Conservation (phyloP, 2,888 invertebrate genomes). For the Drosophila kanekoi region DNA sequence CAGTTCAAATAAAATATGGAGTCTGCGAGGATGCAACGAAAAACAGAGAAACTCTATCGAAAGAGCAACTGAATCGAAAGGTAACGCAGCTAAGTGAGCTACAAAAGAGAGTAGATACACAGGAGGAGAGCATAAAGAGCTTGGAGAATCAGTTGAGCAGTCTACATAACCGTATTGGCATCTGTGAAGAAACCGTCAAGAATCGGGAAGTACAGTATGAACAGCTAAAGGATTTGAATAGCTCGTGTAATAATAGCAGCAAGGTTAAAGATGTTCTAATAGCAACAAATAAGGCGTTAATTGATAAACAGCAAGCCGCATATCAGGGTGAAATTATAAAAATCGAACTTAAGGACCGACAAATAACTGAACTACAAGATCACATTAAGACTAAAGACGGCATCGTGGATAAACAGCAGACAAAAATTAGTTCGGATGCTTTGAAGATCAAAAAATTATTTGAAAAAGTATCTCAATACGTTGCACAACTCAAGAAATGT, state of each 20-base stretch:
- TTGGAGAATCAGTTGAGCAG: conserved; percentile 2
- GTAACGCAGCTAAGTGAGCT: conserved; percentile 22
- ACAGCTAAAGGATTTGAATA: conserved; percentile 33
- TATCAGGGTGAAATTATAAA: conserved; percentile 15
- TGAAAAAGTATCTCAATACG: neutral
- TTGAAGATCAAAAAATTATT: conserved; percentile 4
- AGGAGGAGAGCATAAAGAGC: conserved; percentile 4
- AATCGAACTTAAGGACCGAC: conserved; percentile 26
- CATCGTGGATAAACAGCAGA: neutral
- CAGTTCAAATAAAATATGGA: conserved; percentile 20
- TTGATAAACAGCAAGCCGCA: conserved; percentile 16
- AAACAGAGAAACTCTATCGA: conserved; percentile 11
- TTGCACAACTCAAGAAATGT: conserved; percentile 16
- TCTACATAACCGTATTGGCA: conserved; percentile 6
- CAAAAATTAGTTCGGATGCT: neutral
- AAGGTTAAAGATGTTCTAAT: conserved; percentile 33
- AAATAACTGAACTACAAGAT: conserved; percentile 20
- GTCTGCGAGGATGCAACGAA: conserved; percentile 35
- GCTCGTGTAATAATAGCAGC: conserved; percentile 29
- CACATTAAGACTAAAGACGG: conserved; percentile 1
- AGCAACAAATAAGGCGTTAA: conserved; percentile 30
- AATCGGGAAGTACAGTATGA: conserved; percentile 21
- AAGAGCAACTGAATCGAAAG: conserved; percentile 33
- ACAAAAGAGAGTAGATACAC: neutral
- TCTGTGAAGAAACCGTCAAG: conserved; percentile 22